These are phyloP conservation scores for Archivesica marissinica DNA, from an alignment of 1,140 invertebrate genomes.

Conservation along the genomic window DNA sequence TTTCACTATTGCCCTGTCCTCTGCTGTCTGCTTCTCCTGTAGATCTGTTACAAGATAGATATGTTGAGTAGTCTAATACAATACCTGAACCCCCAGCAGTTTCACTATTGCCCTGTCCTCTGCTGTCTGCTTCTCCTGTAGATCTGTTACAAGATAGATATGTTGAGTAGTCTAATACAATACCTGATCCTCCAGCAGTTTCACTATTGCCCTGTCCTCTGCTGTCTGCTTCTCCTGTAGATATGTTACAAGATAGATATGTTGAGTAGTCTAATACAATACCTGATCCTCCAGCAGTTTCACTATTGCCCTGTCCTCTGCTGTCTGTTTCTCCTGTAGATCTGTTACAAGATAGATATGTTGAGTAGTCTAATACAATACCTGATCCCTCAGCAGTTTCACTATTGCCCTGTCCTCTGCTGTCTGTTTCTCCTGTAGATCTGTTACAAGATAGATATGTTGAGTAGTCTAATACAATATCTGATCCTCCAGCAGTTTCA, in stretches of 20 bases:
- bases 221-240: conserved; percentile 75
- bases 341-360: too few relatives aligned
- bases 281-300: conserved; percentile 72
- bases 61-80: too few relatives aligned
- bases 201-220: conserved; percentile 66
- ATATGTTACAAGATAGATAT: too few relatives aligned
- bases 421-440: conserved; percentile 76
- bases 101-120: conserved; percentile 67
- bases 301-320: conserved; percentile 66
- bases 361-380: too few relatives aligned
- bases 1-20: conserved; percentile 65
- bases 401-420: conserved; percentile 66
- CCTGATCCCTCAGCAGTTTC: conserved; percentile 71
- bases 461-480: conserved; percentile 60
- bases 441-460: too few relatives aligned
- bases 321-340: conserved; percentile 75
- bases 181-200: conserved; percentile 71
- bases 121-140: conserved; percentile 75
- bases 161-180: too few relatives aligned
- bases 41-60: conserved; percentile 78
- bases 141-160: conserved; percentile 76
- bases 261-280: too few relatives aligned
- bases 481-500: conserved; percentile 70
- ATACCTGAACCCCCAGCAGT: conserved; percentile 70
- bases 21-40: conserved; percentile 74